Evolutionary conservation across 2,797 vertebrate species (phyloP), one percentile per base, ranked within the genome.

Genomic region (Coluber constrictor): DNA sequence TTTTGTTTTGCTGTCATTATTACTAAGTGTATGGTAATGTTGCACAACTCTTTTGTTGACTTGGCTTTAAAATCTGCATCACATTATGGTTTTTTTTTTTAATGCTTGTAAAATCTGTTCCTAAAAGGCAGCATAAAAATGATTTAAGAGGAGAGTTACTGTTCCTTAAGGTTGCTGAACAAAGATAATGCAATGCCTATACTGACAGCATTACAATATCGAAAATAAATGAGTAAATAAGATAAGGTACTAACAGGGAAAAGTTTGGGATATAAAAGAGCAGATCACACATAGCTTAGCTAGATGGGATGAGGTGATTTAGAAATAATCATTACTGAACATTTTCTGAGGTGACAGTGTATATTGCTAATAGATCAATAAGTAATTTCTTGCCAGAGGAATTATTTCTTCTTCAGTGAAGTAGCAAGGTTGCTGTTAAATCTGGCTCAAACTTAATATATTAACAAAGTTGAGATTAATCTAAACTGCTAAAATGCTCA

Each of bases 331-430:
- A 94, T 57, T 93, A 51, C 20, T 96, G 89, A 96, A 94, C 15
- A 70, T 94, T 96, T 97, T 97, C 94, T 91, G 88, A 94, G 93
- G 90, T 95, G 95, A 96, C 96, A 96, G 95, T 95, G 32, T 97
- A 98, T 89, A 97, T 93, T 96, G 94, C 93, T 94, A 95, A 96
- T 93, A 83, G 96, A 98, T 97, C 96, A 96, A 97, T 97, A 98
- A 95, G 95, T 94, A 97, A 97, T 97, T 97, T 96, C 86, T 96
- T 95, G 94, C 92, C 92, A 93, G 92, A 96, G 90, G 74, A 96
- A 96, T 91, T 94, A 90, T 91, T 95, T 92, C 92, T 94, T 88
- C 94, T 96, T 91, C 92, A 86, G 94, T 88, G 63, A 96, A 97
- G 92, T 55, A 92, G 93, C 91, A 87, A 94, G 18, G n/a, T 89